Conservation (phyloP, 2,888 invertebrate species). For the Lamellibrachia satsuma region DNA sequence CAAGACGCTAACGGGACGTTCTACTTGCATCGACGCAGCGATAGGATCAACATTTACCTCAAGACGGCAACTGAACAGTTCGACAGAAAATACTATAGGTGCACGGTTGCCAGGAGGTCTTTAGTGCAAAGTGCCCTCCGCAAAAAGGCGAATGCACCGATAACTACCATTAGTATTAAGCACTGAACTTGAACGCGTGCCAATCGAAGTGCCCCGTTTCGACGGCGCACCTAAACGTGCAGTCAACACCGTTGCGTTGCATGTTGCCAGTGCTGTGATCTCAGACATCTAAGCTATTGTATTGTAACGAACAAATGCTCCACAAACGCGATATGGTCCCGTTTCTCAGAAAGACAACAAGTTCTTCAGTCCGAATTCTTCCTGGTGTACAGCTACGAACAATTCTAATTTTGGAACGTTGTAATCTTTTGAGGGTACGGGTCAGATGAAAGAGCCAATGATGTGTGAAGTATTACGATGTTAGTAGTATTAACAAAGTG, state of each 20-base stretch:
- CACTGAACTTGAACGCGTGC: not conserved
- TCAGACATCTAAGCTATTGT: not conserved
- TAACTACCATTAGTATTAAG: not conserved
- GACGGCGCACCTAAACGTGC: not conserved
- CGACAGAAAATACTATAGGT: not conserved
- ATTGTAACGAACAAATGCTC: not conserved
- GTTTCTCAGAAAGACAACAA: not conserved
- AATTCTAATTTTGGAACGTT: not conserved
- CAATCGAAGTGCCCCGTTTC: not conserved
- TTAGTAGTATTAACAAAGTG: not conserved
- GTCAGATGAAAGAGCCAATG: not conserved
- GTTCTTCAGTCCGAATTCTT: not conserved
- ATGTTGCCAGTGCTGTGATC: not conserved
- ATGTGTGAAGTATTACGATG: not conserved
- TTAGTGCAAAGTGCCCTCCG: not conserved
- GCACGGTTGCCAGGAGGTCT: not conserved
- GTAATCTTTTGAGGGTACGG: not conserved
- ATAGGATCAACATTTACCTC: not conserved
- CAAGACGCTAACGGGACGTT: not conserved
- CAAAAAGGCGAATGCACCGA: not conserved
- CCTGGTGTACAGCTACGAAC: not conserved
- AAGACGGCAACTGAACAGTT: not conserved
- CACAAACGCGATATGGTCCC: not conserved
- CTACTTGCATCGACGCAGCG: not conserved
- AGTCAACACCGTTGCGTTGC: not conserved